Percentiles rank a stretch among this genome's conserved stretches.
These are phyloP conservation scores for Dexiosoma caninum DNA, from an alignment of 2,888 invertebrate species.

Conservation along the genomic window DNA sequence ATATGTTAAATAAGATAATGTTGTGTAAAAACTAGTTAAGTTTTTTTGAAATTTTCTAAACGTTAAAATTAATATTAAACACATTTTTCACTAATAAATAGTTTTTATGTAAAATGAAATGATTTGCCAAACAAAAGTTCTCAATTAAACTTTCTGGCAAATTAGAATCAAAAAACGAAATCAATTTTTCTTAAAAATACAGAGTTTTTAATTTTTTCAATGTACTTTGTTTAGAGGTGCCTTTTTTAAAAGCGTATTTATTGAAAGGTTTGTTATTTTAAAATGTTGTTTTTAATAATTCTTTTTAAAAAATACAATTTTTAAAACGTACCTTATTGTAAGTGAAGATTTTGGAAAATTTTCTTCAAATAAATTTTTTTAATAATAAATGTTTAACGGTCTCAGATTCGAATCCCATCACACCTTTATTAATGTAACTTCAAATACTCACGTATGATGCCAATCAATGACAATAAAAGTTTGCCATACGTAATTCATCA, in stretches of 20 bases:
- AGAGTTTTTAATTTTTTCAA: too few relatives aligned
- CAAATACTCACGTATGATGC: too few relatives aligned
- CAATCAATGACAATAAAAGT: too few relatives aligned
- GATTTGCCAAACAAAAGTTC: too few relatives aligned
- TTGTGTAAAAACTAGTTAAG: constrained; percentile 22
- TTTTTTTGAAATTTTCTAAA: constrained; percentile 18
- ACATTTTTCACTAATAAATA: background rate
- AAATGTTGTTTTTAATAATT: background rate
- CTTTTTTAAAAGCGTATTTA: background rate
- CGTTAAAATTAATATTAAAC: background rate
- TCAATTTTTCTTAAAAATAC: background rate
- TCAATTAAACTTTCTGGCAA: background rate
- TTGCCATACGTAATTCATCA: too few relatives aligned
- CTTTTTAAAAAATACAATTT: too few relatives aligned
- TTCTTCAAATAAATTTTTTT: too few relatives aligned
- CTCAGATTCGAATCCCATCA: too few relatives aligned
- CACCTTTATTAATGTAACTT: too few relatives aligned
- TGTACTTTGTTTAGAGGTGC: background rate
- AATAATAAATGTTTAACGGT: too few relatives aligned
- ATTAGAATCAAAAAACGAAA: background rate
- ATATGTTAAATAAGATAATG: too few relatives aligned
- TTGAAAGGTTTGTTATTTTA: background rate
- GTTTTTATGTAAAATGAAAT: background rate
- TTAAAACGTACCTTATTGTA: too few relatives aligned
- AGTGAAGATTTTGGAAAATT: background rate